Evolutionary conservation across 2,888 invertebrate species (phyloP), one percentile per base, ranked within the genome.

Genomic region (Agriopis marginaria): DNA sequence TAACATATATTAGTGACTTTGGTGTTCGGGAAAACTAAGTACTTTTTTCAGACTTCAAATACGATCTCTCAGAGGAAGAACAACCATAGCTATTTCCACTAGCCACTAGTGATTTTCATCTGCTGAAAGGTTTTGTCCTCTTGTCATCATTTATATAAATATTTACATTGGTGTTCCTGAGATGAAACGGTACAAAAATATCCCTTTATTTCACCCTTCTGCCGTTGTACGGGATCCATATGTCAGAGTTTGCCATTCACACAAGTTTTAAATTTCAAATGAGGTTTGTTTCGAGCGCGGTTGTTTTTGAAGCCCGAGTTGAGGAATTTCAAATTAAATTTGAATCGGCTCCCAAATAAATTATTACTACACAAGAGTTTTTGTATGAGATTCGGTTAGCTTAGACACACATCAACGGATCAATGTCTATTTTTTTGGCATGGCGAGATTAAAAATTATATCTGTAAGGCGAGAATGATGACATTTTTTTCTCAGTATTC

Each of bases 261-360:
- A 73, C 61, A 83, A 83, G 77, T 84, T 87, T 83, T 84, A 78
- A 83, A 82, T 81, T 81, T 78, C 66, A 76, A 82, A 82, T 79
- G 80, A 83, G 80, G 76, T 82, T 82, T 78, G 81, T 81, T 82
- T 78, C 70, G 73, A 68, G 64, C 71, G 50, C 56, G 65, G 66
- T 73, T 80, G 79, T 84, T 83, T 83, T 77, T 76, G 76, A 79
- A 77, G 74, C 76, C 66, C 63, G 40, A 69, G 55, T 66, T 72
- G 69, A 72, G 74, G 72, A 78, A 73, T 75, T 82, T 71, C 47
- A 59, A 70, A 77, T 77, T 74, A 78, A 81, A 79, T 79, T 76
- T 51, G 69, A 71, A 78, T 73, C 68, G 63, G 74, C 54, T 75
- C 69, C 45, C 59, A 79, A 80, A 79, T 82, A 75, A 78, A 83